These are phyloP conservation scores for Diploscapter pachys DNA, from an alignment of 1,140 invertebrate species.

Conservation along the genomic window DNA sequence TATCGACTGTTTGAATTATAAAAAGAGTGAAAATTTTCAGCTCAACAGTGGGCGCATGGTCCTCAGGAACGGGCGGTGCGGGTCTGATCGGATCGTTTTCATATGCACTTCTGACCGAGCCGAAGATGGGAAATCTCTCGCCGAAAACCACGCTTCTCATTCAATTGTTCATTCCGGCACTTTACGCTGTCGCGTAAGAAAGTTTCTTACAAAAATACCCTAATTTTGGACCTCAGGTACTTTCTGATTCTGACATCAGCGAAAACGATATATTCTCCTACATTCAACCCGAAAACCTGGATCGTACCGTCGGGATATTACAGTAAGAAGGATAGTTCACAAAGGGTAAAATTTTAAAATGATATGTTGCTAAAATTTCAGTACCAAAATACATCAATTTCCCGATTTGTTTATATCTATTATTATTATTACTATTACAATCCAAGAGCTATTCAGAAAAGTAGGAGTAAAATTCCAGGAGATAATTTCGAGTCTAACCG, in stretches of 20 bases:
- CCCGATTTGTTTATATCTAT: no score
- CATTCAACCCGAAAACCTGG: slow-evolving; percentile 26
- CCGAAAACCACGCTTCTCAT: slow-evolving; percentile 34
- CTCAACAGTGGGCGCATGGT: slow-evolving; percentile 46
- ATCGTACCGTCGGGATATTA: slow-evolving; percentile 29
- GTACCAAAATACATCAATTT: not conserved
- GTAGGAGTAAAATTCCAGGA: no score
- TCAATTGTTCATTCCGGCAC: slow-evolving; percentile 39
- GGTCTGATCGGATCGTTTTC: slow-evolving; percentile 51
- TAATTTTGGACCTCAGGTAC: slow-evolving; percentile 22
- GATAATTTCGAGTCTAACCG: no score
- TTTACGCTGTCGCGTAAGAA: slow-evolving; percentile 42
- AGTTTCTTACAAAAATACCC: not conserved
- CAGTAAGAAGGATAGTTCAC: not conserved
- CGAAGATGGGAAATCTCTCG: slow-evolving; percentile 15
- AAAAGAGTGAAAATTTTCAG: slow-evolving; percentile 25
- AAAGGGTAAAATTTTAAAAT: not conserved
- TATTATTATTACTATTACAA: not conserved
- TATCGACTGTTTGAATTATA: no score
- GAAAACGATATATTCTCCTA: slow-evolving; percentile 29
- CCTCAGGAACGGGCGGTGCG: slow-evolving; percentile 52
- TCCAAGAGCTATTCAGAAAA: slow-evolving; percentile 6
- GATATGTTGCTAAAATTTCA: not conserved
- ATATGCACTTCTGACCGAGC: slow-evolving; percentile 50
- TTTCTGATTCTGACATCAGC: slow-evolving; percentile 29